These are phyloP conservation scores for Protomyctophum bolini DNA, from an alignment of 2,113 vertebrate species.

Conservation along the genomic window DNA sequence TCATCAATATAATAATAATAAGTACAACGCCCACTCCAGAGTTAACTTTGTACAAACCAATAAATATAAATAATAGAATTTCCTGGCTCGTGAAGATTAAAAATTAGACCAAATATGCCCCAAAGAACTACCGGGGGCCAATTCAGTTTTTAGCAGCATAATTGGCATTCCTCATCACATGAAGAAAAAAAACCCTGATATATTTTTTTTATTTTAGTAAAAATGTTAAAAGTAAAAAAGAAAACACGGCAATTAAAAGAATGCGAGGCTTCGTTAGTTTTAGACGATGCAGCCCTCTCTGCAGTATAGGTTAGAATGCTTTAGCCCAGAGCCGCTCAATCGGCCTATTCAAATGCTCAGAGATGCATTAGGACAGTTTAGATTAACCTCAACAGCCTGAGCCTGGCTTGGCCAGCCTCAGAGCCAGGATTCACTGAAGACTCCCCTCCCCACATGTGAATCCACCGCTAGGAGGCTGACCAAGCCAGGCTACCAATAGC, in stretches of 20 bases:
- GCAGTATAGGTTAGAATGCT: conserved; percentile 25
- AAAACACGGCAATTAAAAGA: conserved; percentile 26
- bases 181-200: conserved; percentile 29
- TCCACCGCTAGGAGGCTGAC: too few relatives aligned
- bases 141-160: conserved; percentile 67
- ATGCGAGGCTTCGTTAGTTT: conserved; percentile 11
- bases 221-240: conserved; percentile 39
- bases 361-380: neutral
- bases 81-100: conserved; percentile 48
- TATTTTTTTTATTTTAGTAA: conserved; percentile 38
- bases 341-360: neutral
- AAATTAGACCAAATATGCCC: conserved; percentile 51
- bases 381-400: conserved; percentile 22
- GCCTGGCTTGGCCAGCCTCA: too few relatives aligned
- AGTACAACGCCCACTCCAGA: conserved; percentile 19
- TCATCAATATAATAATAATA: conserved; percentile 5
- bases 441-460: conserved; percentile 17
- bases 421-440: too few relatives aligned
- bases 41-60: conserved; percentile 44
- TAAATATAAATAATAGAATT: conserved; percentile 36
- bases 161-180: conserved; percentile 34
- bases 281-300: conserved; percentile 55
- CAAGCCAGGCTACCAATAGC: too few relatives aligned
- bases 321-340: conserved; percentile 14
- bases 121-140: conserved; percentile 23